These are phyloP conservation scores for Lordiphosa stackelbergi DNA, from an alignment of 1,140 invertebrate genomes.

Conservation along the genomic window DNA sequence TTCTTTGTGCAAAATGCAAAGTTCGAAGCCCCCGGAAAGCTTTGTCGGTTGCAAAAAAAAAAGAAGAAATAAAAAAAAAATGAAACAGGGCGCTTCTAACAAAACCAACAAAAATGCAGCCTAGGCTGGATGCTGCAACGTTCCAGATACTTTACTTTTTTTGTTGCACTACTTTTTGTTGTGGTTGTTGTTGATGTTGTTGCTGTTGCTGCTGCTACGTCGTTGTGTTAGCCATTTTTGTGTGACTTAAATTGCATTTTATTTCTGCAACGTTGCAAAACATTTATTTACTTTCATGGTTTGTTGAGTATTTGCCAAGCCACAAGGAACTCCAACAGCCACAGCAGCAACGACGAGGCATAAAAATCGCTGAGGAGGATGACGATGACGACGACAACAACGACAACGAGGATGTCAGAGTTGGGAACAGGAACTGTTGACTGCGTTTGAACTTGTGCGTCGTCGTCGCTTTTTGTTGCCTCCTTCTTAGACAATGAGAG, in stretches of 20 bases:
- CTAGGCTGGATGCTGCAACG: conserved; percentile 43
- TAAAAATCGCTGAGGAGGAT: not conserved
- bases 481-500: conserved; percentile 57
- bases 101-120: conserved; percentile 52
- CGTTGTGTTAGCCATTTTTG: conserved; percentile 61
- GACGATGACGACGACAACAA: conserved; percentile 11
- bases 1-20: conserved; percentile 69
- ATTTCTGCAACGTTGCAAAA: conserved; percentile 75
- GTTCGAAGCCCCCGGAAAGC: conserved; percentile 58
- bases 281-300: conserved; percentile 76
- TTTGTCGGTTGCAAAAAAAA: conserved; percentile 37
- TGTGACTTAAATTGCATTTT: conserved; percentile 75
- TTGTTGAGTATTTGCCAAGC: conserved; percentile 75
- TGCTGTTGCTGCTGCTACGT: conserved; percentile 18
- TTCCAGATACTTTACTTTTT: conserved; percentile 56
- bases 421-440: conserved; percentile 57
- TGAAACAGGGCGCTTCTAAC: conserved; percentile 37
- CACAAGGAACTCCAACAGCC: conserved; percentile 56
- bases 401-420: conserved; percentile 39
- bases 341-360: conserved; percentile 11
- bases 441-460: conserved; percentile 64
- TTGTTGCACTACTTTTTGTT: conserved; percentile 16
- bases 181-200: conserved; percentile 21
- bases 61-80: conserved; percentile 18
- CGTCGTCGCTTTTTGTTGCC: conserved; percentile 28